A percentile compares a stretch with the other conserved stretches of the same genome.
phyloP scores from a whole-genome alignment of 1,140 invertebrate species.

The Aphaenogaster rudis region DNA sequence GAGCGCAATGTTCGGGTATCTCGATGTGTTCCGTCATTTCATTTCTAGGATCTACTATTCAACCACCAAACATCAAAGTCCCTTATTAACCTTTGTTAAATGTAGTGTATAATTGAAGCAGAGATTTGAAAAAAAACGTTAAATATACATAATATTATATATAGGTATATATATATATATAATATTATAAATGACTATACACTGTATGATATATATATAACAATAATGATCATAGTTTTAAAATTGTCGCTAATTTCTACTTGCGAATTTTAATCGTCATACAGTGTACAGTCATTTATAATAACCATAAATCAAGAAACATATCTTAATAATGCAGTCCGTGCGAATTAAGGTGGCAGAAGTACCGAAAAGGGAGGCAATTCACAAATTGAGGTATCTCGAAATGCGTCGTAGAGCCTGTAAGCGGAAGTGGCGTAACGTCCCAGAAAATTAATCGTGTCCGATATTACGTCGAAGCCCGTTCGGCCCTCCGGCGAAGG shows the following conservation, averaged over 20 bases:
- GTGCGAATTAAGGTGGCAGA: slow-evolving; percentile 5
- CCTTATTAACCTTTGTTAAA: background rate
- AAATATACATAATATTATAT: background rate
- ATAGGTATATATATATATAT: background rate
- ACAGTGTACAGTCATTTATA: background rate
- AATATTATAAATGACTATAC: background rate
- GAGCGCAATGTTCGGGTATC: slow-evolving; percentile 24
- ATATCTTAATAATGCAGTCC: slow-evolving; percentile 19
- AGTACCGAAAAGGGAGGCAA: slow-evolving; percentile 11
- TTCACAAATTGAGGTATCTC: slow-evolving; percentile 59
- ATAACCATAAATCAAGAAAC: background rate
- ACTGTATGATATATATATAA: background rate
- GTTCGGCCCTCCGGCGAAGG: slow-evolving; percentile 43
- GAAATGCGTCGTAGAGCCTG: slow-evolving; percentile 63
- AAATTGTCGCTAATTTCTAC: background rate
- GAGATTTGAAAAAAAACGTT: background rate
- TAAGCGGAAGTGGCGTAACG: slow-evolving; percentile 80
- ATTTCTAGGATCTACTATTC: background rate
- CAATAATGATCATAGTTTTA: background rate
- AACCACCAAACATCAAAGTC: background rate
- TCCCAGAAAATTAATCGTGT: slow-evolving; percentile 86
- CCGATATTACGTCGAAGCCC: slow-evolving; percentile 78
- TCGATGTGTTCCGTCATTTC: slow-evolving; percentile 29
- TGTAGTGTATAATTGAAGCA: background rate
- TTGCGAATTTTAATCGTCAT: background rate